Evolutionary conservation across 2,113 vertebrate species (phyloP), one percentile per base, ranked within the genome.

Genomic region (Rhynchomys soricoides): DNA sequence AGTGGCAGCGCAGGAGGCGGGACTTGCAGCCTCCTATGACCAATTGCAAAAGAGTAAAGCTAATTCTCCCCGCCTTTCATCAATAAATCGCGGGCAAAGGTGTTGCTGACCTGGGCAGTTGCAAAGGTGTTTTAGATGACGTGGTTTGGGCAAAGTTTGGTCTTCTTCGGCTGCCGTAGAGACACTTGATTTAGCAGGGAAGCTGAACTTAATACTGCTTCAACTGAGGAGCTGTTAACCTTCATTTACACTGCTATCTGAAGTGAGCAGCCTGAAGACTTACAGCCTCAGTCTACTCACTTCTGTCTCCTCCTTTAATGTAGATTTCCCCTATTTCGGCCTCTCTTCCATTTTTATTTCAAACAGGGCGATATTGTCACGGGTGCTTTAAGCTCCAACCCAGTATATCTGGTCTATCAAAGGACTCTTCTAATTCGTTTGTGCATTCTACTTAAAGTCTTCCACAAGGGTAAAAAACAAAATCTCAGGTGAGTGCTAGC

Each of bases 11-110:
- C 16, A 0, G 57, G 74, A 62, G 96, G 96, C 34, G 92, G 96
- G 93, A 90, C 78, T 79, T n/a, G 4, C 43, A 5, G 0, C 15
- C 55, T 1, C 29, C n/a, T 6, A 1, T 5, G 2, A 71, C 96
- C 97, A 97, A 95, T 97, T 50, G 86, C 4, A 78, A 75, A 92
- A 88, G n/a, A 94, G 48, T 40, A 94, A 91, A 66, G 90, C 89
- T 31, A 45, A 37, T 34, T 90, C 13, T 48, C 29, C 62, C 89
- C 82, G 19, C 94, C 93, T 52, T 37, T 92, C n/a, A 48, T 92
- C 81, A 78, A 85, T 94, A 91, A 94, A 82, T 40, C 0, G 5
- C 24, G 66, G 62, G 45, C 29, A 10, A 86, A 86, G 75, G 93
- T 86, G 48, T 43, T 34, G 12, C 37, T 7, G 74, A 94, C 5